These are phyloP conservation scores for Nestor notabilis DNA, from an alignment of 2,113 vertebrate genomes.

Conservation along the genomic window DNA sequence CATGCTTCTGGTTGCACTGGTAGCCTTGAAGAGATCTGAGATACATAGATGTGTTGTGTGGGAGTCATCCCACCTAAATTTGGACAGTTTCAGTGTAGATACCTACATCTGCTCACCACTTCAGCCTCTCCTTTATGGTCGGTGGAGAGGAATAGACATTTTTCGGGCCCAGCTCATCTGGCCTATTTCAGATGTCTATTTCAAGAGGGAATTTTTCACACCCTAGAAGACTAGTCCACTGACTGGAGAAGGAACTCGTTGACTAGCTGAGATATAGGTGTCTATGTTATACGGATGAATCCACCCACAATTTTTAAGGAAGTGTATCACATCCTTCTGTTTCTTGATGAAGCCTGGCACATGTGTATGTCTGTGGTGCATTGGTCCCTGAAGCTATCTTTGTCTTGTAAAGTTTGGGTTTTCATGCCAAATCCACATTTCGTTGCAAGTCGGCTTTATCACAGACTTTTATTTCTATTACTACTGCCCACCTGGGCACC, in stretches of 20 bases:
- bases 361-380: background rate
- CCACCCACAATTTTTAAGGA: constrained; percentile 14
- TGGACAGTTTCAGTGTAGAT: background rate
- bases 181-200: constrained; percentile 26
- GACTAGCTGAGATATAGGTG: background rate
- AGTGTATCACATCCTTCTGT: constrained; percentile 2
- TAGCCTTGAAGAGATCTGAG: constrained; percentile 1
- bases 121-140: background rate
- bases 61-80: constrained; percentile 21
- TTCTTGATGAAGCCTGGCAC: background rate
- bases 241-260: background rate
- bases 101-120: constrained; percentile 24
- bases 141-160: background rate
- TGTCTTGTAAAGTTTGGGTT: background rate
- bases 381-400: background rate
- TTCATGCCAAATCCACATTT: background rate
- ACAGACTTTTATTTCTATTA: background rate
- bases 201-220: constrained; percentile 42
- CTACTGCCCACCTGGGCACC: background rate
- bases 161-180: constrained; percentile 7
- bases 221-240: constrained; percentile 1
- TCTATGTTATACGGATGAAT: constrained; percentile 9
- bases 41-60: background rate
- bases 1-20: background rate
- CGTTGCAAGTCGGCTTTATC: background rate